Base-by-base conservation (phyloP, 37 sponge, comb jelly and placozoan genomes). In the Hormiphora californensis region DNA sequence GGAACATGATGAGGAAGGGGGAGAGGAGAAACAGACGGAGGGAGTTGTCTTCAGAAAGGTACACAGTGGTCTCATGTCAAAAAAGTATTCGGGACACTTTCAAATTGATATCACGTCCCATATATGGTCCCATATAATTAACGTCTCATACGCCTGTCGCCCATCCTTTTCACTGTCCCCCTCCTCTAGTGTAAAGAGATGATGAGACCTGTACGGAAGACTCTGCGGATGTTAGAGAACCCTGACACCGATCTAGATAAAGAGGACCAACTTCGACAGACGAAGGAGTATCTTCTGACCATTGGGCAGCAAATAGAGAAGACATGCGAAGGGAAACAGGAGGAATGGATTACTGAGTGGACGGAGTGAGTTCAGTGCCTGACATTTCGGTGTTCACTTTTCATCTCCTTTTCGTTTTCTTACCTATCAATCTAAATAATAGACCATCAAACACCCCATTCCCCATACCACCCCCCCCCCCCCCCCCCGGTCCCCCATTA, bases 151-250 rank as follows among this genome's bases (percentile, higher is more conserved):
- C 67, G 54, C 54, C 19, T 21, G 54, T 53, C 19, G 21, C 21
- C 19, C 54, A 53, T 53, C 19, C 21, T 53, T 53, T 53, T 53
- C 54, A 21, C 54, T 21, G 54, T 53, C 21, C n/a, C n/a, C n/a
- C n/a, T 54, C 31, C 40, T 41, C 11, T 55, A 91, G 91, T 91
- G 91, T 85, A 91, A 91, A 86, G 86, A 89, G 8, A 27, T 92
- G 73, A 57, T 95, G 87, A 61, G 90, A 54, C 96, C 96, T 19
- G 94, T 93, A 15, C 89, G 92, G 88, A 90, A 90, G 35, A 85
- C 86, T 4, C 54, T 95, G 55, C 54, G 55, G 23, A 69, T 63
- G 0, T 69, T 95, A 3, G 62, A 86, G 27, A 87, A 87, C 36
- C 90, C 89, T 12, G 90, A 88, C 3, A 90, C 69, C 23, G 81